Evolutionary conservation across 1,140 invertebrate species (phyloP), one percentile per base, ranked within the genome.

Genomic region (Bradysia coprophila): DNA sequence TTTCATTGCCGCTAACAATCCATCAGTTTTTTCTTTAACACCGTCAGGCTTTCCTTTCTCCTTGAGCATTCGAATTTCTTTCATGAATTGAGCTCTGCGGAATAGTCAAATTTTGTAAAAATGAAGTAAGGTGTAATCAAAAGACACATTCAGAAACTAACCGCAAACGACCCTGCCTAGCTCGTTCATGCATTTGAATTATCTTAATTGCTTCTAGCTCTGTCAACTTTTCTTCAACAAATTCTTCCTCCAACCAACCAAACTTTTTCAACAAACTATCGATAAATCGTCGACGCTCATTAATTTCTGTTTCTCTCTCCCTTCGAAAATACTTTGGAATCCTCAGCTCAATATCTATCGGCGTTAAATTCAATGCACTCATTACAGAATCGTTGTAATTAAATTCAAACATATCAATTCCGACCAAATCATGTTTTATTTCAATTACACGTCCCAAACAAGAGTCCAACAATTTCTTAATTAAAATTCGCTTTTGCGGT

Each of bases 161-260:
- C 56, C 74, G 66, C 4, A 83, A 48, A 34, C 87, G 65, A 19
- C 84, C 90, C 59, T 94, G 90, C 33, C 90, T 69, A 1, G 89
- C 90, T 49, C 91, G 63, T 61, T 95, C 92, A 52, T 93, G 87
- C 21, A 75, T 77, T 59, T 94, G 90, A 43, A 96, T 79, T 1
- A 92, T 65, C 22, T 74, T 65, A 28, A 94, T 78, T 1, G 89
- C 88, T 62, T 93, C 81, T 28, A 81, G 72, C 54, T 88, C 73
- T 0, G 76, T 81, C 54, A 92, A 71, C 18, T 64, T 60, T 42
- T 68, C 68, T 16, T 63, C 55, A 18, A 52, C 40, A 1, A 61
- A 44, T 36, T 72, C 67, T 40, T 77, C 73, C 28, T 78, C 71
- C 33, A 78, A 65, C 51, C 71, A 73, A 1, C 81, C 81, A 1